phyloP scores from a whole-genome alignment of 1,140 invertebrate genomes.

The Trachelipus rathkii region DNA sequence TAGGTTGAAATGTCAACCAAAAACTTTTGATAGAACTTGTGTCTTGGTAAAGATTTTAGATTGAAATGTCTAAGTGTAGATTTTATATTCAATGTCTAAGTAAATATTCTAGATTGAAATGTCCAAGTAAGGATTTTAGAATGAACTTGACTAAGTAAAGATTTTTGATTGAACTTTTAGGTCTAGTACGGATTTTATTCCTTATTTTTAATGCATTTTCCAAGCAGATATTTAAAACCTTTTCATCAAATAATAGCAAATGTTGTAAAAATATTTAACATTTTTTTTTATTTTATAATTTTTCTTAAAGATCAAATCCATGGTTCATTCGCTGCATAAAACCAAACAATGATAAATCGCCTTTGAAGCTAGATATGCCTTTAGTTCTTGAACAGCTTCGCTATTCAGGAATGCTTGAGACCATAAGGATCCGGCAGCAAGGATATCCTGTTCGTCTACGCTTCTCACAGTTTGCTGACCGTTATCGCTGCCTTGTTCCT shows the following conservation, averaged over 20 bases:
- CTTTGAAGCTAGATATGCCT: conserved; percentile 91
- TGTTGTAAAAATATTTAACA: conserved; percentile 11
- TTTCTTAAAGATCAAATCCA: conserved; percentile 81
- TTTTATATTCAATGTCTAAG: too few relatives aligned
- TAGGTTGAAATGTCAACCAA: too few relatives aligned
- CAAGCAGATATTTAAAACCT: too few relatives aligned
- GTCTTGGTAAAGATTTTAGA: too few relatives aligned
- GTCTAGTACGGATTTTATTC: too few relatives aligned
- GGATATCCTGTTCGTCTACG: conserved; percentile 93
- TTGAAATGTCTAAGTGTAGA: too few relatives aligned
- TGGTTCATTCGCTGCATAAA: conserved; percentile 98
- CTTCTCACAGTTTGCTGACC: conserved; percentile 83
- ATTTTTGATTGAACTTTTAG: too few relatives aligned
- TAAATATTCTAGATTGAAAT: too few relatives aligned
- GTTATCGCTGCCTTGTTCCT: conserved; percentile 75
- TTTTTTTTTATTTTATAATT: conserved; percentile 53
- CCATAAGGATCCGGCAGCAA: conserved; percentile 87
- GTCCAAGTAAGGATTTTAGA: too few relatives aligned
- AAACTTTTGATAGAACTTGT: too few relatives aligned
- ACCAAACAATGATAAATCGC: conserved; percentile 88
- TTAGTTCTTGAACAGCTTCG: conserved; percentile 89
- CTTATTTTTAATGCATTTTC: too few relatives aligned
- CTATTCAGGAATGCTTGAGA: conserved; percentile 94
- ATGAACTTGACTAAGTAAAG: too few relatives aligned
- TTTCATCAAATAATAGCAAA: not conserved